These are phyloP conservation scores for Axis porcinus DNA, from an alignment of 2,113 vertebrate species.

Conservation along the genomic window DNA sequence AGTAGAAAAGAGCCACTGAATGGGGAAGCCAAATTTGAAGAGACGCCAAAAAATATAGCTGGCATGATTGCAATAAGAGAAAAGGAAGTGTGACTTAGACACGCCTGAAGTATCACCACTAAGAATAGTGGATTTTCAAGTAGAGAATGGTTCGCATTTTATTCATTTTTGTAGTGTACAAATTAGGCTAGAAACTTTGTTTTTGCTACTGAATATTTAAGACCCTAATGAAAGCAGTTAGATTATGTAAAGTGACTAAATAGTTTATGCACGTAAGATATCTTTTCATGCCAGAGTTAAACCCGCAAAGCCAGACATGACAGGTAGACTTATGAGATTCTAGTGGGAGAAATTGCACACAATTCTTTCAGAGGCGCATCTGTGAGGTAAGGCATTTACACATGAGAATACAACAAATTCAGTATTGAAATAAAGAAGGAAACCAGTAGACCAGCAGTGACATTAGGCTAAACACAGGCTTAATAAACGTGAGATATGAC, in stretches of 20 bases:
- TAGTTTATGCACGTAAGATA: background rate
- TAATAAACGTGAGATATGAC: background rate
- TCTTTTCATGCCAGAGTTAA: background rate
- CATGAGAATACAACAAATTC: background rate
- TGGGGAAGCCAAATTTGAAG: background rate
- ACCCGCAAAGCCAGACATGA: background rate
- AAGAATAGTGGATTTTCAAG: background rate
- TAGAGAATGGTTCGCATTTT: background rate
- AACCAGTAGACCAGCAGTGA: background rate
- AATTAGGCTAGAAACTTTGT: background rate
- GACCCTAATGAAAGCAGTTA: background rate
- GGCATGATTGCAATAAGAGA: background rate
- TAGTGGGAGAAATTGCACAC: background rate
- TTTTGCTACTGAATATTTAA: background rate
- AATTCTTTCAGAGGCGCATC: background rate
- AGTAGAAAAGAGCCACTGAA: background rate
- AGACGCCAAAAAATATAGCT: background rate
- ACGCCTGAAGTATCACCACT: no score
- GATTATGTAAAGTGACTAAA: background rate
- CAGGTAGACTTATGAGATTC: background rate
- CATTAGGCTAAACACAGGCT: background rate
- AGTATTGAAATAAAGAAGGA: background rate
- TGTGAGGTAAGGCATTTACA: background rate
- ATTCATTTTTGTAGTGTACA: background rate
- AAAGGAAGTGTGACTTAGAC: background rate